A percentile compares a stretch with the other conserved stretches of the same genome.
These are phyloP conservation scores for Margaritifera margaritifera DNA, from an alignment of 2,888 invertebrate genomes.

Conservation along the genomic window DNA sequence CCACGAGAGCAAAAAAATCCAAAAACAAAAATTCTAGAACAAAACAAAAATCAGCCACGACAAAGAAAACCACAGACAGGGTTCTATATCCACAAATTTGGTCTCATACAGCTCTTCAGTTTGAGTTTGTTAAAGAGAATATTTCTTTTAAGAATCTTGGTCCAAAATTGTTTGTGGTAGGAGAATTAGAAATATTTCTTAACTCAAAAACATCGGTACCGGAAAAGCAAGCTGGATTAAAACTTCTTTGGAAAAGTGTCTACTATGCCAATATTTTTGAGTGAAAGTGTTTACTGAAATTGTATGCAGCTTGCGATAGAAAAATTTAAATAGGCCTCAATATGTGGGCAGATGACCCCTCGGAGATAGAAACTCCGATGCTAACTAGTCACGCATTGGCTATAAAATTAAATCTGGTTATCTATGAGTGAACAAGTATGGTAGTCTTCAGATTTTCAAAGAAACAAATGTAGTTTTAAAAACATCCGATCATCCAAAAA, in stretches of 20 bases:
- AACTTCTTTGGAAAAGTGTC: conserved; percentile 5
- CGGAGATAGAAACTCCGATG: conserved; percentile 7
- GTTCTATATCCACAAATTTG: too few species aligned
- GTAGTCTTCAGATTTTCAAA: too few species aligned
- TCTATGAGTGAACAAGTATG: too few species aligned
- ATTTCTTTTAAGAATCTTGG: neutral
- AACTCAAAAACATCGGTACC: neutral
- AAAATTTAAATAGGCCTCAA: conserved; percentile 5
- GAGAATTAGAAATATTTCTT: conserved; percentile 7
- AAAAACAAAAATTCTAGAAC: too few species aligned
- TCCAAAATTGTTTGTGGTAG: conserved; percentile 3
- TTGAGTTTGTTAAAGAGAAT: too few species aligned
- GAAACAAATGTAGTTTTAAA: too few species aligned
- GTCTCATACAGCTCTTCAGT: too few species aligned
- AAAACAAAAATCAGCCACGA: too few species aligned
- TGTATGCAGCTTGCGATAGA: conserved; percentile 9
- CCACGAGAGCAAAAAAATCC: too few species aligned
- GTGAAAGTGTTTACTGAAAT: conserved; percentile 11
- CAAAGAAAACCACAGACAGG: too few species aligned
- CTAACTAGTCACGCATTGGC: neutral
- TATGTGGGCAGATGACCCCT: conserved; percentile 2
- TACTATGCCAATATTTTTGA: conserved; percentile 11
- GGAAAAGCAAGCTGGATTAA: conserved; percentile 8
- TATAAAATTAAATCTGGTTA: too few species aligned
- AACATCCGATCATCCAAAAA: too few species aligned